Evolutionary conservation across 2,797 vertebrate species (phyloP), one percentile per base, ranked within the genome.

Genomic region (Nothura maculosa): DNA sequence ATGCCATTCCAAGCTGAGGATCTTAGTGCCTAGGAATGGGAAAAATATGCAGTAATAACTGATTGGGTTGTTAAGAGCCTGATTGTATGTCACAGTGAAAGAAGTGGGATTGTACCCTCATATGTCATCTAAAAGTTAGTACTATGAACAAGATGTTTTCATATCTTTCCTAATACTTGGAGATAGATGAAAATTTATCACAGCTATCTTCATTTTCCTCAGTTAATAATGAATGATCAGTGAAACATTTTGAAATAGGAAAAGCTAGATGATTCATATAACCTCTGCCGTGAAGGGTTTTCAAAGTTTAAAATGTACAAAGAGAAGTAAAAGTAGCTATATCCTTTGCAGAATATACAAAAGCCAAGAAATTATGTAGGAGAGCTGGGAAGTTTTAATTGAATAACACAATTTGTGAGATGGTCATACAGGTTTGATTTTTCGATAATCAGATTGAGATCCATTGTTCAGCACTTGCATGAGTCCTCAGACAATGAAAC

Each of bases 221-320:
- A 74, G 91, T 96, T 95, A 96, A 96, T 96, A 96, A 97, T 95
- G 89, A 96, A 96, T 91, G 96, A 96, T 96, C 92, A 89, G 94
- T 74, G 19, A 92, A 92, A 92, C 70, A 81, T 93, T 94, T 97
- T 95, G 89, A 66, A 96, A 80, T 72, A 88, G 95, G 82, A 96
- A 96, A 87, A 88, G 63, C 92, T 83, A 73, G 89, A 92, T 91
- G 89, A 95, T 97, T 96, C 87, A 89, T 93, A 79, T 92, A 91
- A 93, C 68, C 70, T 94, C 94, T 89, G 43, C 96, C 92, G 74
- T 12, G 52, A 72, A 92, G 72, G 77, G 38, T 92, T 94, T 93
- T 95, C 92, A 94, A 92, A 87, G 48, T 95, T 93, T 63, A 36
- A 76, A 78, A 62, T 2, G n/a, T 54, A 73, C 28, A 61, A 69